Evolutionary conservation across 30 jellyfish, hydroid and myxozoan genomes (phyloP), one percentile per base, ranked within the genome.

Genomic region (Chrysaora quinquecirrha): DNA sequence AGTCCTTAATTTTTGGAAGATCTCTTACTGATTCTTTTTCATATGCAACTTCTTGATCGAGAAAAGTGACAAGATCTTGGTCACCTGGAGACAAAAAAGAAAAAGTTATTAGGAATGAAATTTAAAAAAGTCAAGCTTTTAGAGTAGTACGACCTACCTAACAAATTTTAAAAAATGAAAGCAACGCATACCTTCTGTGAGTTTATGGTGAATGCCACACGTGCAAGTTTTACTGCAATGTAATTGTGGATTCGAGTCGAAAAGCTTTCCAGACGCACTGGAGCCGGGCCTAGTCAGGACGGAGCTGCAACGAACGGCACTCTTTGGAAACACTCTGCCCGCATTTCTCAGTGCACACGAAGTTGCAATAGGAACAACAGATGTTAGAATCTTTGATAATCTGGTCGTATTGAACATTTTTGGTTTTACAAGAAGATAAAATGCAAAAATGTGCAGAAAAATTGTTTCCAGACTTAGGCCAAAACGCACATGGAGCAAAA

Each of bases 21-120:
- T 86, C 93, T 29, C 56, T 52, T 30, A 84, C 30, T 14, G 82
- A 48, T 35, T 86, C 96, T 76, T 91, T 79, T 65, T 91, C 98
- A 52, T 85, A 85, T 22, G 73, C 87, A 22, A 91, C 67, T 76
- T 91, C 98, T 82, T 91, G 95, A 58, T 78, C 64, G 16, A 91
- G 78, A 74, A 91, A 91, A 28, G 52, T 71, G 16, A 80, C 94
- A 20, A 91, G 61, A 34, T 91, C 98, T 69, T 67, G 88, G 73
- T 91, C 98, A 11, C 98, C 98, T 91, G 32, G 14, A 49, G 34
- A 27, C 28, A 48, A 65, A 64, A 34, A 16, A 35, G 56, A 34
- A 34, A 49, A 30, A 67, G n/a, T n/a, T n/a, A 1, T 52, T 19
- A 3, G 24, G 24, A n/a, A n/a, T n/a, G n/a, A n/a, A n/a, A n/a